Evolutionary conservation across 92 coral and sea anemone species (phyloP), one percentile per base, ranked within the genome.

Genomic region (Porites cylindrica): DNA sequence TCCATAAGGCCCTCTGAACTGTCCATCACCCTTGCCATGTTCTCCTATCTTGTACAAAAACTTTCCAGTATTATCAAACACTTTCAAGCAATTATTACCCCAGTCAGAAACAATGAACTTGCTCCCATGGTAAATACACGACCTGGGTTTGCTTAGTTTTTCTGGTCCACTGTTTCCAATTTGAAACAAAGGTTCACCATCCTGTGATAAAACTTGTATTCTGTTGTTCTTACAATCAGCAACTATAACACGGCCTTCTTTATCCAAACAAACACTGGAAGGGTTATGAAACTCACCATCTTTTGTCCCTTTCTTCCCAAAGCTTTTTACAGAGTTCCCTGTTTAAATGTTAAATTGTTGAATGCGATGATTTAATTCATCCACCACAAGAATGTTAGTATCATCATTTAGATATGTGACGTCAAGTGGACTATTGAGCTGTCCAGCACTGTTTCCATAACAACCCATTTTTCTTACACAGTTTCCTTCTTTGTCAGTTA

Each of bases 1-100:
- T 56, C 13, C 61, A 0, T 0, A 2, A 0, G 61, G 61, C 2
- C 17, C 13, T 0, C 0, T 0, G 0, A 56, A 56, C 61, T 56
- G 61, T 56, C 61, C 61, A 56, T 56, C 61, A 56, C 17, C 61
- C 61, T 56, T 0, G 12, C 61, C 61, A 1, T 4, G 0, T 56
- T 56, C 61, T 56, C 61, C 61, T 0, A 56, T 56, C 61, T 56
- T 10, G 61, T 11, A 56, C 61, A 56, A 56, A 56, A 11, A 56
- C 61, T 56, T 56, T 0, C 61, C 61, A 2, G 17, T 10, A 11
- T 56, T 56, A 14, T 56, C 61, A 56, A 56, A 56, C 3, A 56
- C 61, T 56, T 56, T 56, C 61, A 56, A 56, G 61, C 17, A 56
- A 1, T 56, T 0, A 10, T 56, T 56, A 0, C 16, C 61, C 61